Evolutionary conservation across 1,140 invertebrate genomes (phyloP), one percentile per base, ranked within the genome.

Genomic region (Berghia stephanieae): DNA sequence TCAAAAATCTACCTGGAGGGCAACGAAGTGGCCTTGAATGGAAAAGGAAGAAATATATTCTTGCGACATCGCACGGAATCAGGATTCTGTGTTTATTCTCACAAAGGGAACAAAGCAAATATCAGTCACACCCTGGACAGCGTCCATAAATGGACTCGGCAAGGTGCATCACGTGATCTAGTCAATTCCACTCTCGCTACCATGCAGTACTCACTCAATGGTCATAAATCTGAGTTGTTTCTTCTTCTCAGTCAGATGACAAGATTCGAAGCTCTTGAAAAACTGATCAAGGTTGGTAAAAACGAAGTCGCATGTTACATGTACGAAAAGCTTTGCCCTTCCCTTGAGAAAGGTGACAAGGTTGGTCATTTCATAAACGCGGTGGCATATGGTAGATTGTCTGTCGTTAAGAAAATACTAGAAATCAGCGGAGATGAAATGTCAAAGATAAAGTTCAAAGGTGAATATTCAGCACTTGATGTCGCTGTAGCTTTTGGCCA

Each of bases 41-140:
- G 44, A 4, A 52, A 52, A 52, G 63, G 44, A n/a, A 40, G 75
- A 43, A 77, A 77, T 66, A 68, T 77, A 27, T 68, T 68, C 75
- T 34, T 68, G 34, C 42, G 75, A 2, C 44, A 68, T n/a, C 60
- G 63, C 24, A 68, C 75, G 36, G 63, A 52, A 34, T 38, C 63
- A 5, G 75, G 75, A 1, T 77, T 77, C 44, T 36, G 42, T 55
- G 71, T 74, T 13, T 74, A 55, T 55, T 52, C 71, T 2, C 46
- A 74, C 52, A 24, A 38, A 10, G 52, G 49, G 1, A 55, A 34
- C 46, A 31, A 36, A n/a, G 71, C 49, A 18, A 34, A 38, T 31
- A 57, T 49, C 34, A 42, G 71, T 27, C 71, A 74, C 71, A 38
- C 52, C 2, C 71, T 74, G 38, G 46, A 74, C 44, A 74, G 6